These are phyloP conservation scores for Eclectus roratus DNA, from an alignment of 2,113 vertebrate species.

Conservation along the genomic window DNA sequence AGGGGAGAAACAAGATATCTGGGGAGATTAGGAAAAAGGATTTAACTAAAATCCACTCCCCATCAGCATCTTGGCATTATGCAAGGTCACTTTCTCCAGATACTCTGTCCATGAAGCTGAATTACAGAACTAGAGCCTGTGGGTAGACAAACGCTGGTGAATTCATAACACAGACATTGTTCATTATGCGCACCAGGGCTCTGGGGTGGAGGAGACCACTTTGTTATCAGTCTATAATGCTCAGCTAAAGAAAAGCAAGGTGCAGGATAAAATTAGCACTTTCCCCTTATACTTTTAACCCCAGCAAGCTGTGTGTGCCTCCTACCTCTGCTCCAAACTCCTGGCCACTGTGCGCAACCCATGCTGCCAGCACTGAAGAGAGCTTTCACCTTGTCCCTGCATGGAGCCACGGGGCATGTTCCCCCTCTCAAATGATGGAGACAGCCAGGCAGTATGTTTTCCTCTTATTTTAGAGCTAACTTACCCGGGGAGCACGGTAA, in stretches of 20 bases:
- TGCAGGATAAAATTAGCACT: not conserved
- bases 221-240: not conserved
- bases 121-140: not conserved
- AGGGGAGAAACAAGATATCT: not conserved
- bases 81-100: not conserved
- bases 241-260: not conserved
- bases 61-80: not conserved
- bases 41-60: not conserved
- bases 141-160: not conserved
- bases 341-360: not conserved
- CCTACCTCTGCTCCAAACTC: not conserved
- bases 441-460: not conserved
- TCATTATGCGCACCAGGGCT: not conserved
- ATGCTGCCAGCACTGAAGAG: fast-evolving
- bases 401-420: fast-evolving
- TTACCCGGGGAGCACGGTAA: not conserved
- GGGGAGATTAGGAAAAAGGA: not conserved
- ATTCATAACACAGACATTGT: fast-evolving
- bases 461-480: not conserved
- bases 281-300: not conserved
- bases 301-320: not conserved
- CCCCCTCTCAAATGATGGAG: not conserved
- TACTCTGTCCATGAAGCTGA: not conserved
- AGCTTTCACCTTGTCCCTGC: not conserved
- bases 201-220: not conserved